Evolutionary conservation across 2,888 invertebrate genomes (phyloP), one percentile per base, ranked within the genome.

Genomic region (Petrolisthes cinctipes): DNA sequence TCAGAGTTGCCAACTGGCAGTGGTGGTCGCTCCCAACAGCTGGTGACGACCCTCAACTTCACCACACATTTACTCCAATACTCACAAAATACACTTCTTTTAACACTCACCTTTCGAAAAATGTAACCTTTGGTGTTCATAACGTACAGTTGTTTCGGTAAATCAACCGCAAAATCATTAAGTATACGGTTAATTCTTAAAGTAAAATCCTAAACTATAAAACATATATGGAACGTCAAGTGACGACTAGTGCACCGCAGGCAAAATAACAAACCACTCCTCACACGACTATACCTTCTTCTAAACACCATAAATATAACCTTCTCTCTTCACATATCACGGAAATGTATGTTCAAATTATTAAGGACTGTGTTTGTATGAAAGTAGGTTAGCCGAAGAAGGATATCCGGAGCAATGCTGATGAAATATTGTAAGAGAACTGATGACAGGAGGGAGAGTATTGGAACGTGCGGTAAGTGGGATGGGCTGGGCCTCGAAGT

Each of bases 381-480:
- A n/a, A 17, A 71, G 14, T 71, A 6, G n/a, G 37, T 51, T 37
- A 9, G n/a, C 37, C 1, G n/a, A 37, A 53, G n/a, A 14, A n/a
- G 37, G 20, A 37, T 37, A 9, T 6, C 17, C 5, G 11, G 7
- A 5, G 4, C 17, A 9, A 56, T 61, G 17, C 20, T 82, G 51
- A 11, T 61, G 20, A 82, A 61, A 82, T 68, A 6, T 57, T 57
- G 82, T 7, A 54, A 20, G 20, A 79, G 3, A 37, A 61, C 57
- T 66, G 53, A 56, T 83, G 83, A 83, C 75, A 80, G 87, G 73
- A 57, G 75, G 53, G 56, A 83, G 68, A 83, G 79, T 87, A 81
- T 87, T 87, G 87, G 87, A 87, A 87, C 87, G 87, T 66, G 82
- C 87, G 83, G 83, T 80, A 83, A 87, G 87, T 87, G 87, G 87